A percentile compares a stretch with the other conserved stretches of the same genome.
These are phyloP conservation scores for Buphagus erythrorhynchus DNA, from an alignment of 2,797 vertebrate species.

Conservation along the genomic window DNA sequence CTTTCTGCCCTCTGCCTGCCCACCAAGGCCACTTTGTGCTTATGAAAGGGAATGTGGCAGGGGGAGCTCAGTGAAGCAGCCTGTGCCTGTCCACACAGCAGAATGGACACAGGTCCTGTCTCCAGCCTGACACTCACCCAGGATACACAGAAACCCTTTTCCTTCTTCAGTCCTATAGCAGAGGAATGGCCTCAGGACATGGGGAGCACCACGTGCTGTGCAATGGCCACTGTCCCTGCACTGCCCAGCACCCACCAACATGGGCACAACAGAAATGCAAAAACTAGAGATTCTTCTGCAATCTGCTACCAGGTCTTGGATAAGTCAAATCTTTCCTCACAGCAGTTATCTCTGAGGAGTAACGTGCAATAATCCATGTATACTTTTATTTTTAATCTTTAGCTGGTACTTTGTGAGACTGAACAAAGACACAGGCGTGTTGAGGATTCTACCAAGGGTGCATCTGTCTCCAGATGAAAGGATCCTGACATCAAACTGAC, in stretches of 20 bases:
- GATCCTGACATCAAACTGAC: conserved; percentile 49
- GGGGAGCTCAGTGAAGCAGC: not conserved
- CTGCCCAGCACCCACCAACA: not conserved
- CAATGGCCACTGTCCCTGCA: not conserved
- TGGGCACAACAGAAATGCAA: not conserved
- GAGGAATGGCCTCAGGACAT: not conserved
- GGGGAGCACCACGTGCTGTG: not conserved
- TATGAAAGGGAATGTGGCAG: accelerated
- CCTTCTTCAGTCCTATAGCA: accelerated
- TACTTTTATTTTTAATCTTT: conserved; percentile 28
- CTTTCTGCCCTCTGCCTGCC: not conserved
- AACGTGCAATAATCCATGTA: not conserved
- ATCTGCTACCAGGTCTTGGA: not conserved
- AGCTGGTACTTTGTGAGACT: not conserved
- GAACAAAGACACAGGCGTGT: not conserved
- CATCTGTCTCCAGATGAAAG: conserved; percentile 61
- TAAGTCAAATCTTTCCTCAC: not conserved
- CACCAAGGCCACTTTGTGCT: not conserved
- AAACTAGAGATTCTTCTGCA: not conserved
- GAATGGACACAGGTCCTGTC: accelerated
- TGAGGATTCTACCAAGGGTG: conserved; percentile 38
- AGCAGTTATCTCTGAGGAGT: not conserved
- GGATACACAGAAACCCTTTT: not conserved
- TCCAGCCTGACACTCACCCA: not conserved
- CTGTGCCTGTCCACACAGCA: not conserved